These are phyloP conservation scores for Nettapus auritus DNA, from an alignment of 2,113 vertebrate species.

Conservation along the genomic window DNA sequence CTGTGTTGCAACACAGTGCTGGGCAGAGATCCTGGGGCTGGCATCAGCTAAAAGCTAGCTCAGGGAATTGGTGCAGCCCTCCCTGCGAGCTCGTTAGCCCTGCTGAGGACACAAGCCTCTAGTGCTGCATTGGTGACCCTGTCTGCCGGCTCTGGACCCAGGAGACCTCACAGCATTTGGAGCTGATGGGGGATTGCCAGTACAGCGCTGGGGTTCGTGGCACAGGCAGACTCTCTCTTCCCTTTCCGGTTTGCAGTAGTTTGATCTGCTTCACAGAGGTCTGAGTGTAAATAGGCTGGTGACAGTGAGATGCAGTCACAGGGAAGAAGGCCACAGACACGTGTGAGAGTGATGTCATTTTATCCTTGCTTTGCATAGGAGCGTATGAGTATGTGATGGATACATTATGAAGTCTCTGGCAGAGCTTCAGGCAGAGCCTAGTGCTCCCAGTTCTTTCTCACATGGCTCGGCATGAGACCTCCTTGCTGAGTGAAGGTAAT, in stretches of 20 bases:
- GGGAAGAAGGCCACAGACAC: not conserved
- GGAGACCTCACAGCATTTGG: not conserved
- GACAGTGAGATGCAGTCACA: not conserved
- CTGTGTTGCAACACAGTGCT: not conserved
- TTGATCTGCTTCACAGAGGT: not conserved
- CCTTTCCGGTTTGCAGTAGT: not conserved
- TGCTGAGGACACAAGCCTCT: not conserved
- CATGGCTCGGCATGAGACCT: not conserved
- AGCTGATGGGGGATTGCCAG: not conserved
- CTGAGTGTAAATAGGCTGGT: not conserved
- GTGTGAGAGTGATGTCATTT: not conserved
- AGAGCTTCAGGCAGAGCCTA: not conserved
- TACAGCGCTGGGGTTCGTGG: accelerated
- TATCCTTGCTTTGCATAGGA: not conserved
- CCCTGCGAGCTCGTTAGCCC: not conserved
- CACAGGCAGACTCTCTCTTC: not conserved
- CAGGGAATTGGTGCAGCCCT: not conserved
- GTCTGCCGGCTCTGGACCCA: not conserved
- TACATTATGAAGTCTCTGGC: not conserved
- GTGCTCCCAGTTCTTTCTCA: not conserved
- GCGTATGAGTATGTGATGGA: not conserved
- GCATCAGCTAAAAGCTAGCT: not conserved
- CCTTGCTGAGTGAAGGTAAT: not conserved
- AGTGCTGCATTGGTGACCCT: not conserved
- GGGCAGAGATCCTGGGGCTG: not conserved